These are phyloP conservation scores for Zygothrica quintamaculata DNA, from an alignment of 2,888 invertebrate genomes.

Conservation along the genomic window DNA sequence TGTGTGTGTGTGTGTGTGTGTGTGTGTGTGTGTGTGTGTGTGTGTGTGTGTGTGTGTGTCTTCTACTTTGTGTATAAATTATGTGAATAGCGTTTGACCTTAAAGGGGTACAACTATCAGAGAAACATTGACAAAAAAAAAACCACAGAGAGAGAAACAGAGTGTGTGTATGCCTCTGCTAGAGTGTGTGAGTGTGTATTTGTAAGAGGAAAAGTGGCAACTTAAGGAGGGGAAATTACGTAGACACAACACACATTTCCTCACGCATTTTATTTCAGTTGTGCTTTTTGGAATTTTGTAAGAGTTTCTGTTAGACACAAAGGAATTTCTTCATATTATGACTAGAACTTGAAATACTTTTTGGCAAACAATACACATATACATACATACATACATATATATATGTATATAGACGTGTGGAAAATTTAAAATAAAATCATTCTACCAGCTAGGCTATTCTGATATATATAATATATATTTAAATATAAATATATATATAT, in stretches of 20 bases:
- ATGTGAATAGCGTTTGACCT: conserved; percentile 54
- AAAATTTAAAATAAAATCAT: conserved; percentile 42
- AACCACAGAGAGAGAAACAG: neutral
- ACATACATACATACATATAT: no score
- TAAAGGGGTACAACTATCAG: conserved; percentile 25
- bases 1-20: no score
- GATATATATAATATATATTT: no score
- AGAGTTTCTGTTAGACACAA: conserved; percentile 53
- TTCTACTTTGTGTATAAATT: conserved; percentile 32
- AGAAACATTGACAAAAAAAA: conserved; percentile 17
- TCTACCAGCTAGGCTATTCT: neutral
- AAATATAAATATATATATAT: no score
- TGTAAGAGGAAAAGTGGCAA: no score
- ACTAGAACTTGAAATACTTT: conserved; percentile 38
- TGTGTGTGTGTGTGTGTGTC: no score
- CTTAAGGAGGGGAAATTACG: neutral
- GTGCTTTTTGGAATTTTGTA: conserved; percentile 64
- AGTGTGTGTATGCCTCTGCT: no score
- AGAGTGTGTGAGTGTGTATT: no score
- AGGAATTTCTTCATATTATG: conserved; percentile 36
- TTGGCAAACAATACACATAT: conserved; percentile 39
- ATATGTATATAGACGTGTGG: conserved; percentile 14
- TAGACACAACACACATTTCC: conserved; percentile 42
- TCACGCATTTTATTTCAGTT: conserved; percentile 41
- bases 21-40: no score